Percentiles rank a stretch among this genome's conserved stretches.
These are phyloP conservation scores for Pedionomus torquatus DNA, from an alignment of 2,113 vertebrate species.

Conservation along the genomic window DNA sequence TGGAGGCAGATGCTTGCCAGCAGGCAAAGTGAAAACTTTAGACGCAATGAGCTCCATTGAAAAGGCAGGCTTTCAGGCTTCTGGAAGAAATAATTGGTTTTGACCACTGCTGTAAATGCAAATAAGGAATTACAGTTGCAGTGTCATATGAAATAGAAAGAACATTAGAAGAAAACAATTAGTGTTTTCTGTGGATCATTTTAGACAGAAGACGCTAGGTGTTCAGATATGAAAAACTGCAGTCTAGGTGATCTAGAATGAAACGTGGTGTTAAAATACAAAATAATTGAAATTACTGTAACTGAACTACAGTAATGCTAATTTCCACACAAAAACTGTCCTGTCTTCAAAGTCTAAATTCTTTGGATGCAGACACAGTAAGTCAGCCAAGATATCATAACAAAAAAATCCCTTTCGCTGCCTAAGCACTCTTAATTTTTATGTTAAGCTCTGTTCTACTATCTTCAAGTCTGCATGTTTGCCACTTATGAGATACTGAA, in stretches of 20 bases:
- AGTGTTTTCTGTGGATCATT: background rate
- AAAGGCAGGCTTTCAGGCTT: background rate
- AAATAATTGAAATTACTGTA: background rate
- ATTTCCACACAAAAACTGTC: background rate
- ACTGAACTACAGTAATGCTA: background rate
- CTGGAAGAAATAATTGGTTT: background rate
- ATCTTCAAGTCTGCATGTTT: background rate
- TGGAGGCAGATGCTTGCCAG: slow-evolving; percentile 1
- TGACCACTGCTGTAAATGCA: background rate
- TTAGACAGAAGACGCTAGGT: background rate
- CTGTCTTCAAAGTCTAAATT: background rate
- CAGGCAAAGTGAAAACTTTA: background rate
- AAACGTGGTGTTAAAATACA: background rate
- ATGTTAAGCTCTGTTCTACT: background rate
- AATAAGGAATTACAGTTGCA: background rate
- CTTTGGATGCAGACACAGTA: background rate
- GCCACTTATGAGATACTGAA: background rate
- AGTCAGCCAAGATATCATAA: background rate
- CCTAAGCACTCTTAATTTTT: background rate
- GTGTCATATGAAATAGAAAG: background rate
- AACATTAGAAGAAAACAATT: background rate
- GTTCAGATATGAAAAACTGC: background rate
- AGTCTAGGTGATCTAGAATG: background rate
- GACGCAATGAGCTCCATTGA: background rate
- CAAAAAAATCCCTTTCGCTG: background rate